Evolutionary conservation across 2,113 vertebrate species (phyloP).

Genomic region (Ciconia maguari): DNA sequence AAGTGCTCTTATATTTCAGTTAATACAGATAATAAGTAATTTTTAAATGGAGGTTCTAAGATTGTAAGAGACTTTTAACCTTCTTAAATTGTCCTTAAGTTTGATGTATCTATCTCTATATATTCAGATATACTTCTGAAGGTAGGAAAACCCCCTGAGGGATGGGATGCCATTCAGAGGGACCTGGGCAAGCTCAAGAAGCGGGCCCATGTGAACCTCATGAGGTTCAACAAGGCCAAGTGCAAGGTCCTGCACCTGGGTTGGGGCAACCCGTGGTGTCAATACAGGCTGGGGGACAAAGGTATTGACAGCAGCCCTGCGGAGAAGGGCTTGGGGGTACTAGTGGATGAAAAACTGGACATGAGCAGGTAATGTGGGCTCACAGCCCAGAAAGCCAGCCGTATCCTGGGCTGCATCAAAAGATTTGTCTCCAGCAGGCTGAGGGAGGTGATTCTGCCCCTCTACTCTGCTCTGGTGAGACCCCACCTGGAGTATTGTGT

Average conservation of each 20-base stretch:
- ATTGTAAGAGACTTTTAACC: not conserved
- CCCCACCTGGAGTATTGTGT: not conserved
- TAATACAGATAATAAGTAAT: not conserved
- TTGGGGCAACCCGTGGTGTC: accelerated
- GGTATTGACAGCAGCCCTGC: not conserved
- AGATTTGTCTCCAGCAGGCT: not conserved
- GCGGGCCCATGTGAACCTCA: not conserved
- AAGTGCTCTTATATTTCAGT: not conserved
- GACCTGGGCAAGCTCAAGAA: not conserved
- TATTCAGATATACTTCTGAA: not conserved
- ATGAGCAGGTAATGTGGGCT: no score
- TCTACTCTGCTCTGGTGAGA: not conserved
- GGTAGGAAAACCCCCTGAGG: not conserved
- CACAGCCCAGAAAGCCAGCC: not conserved
- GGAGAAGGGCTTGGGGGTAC: not conserved
- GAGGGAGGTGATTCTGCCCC: not conserved
- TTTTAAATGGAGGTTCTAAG: not conserved
- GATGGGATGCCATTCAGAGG: no score
- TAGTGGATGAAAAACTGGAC: not conserved
- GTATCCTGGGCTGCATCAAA: not conserved
- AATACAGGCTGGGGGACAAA: not conserved
- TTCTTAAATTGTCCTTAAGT: not conserved
- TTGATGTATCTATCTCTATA: not conserved
- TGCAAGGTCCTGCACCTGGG: not conserved
- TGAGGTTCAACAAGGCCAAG: not conserved